These are phyloP conservation scores for Rhagonycha fulva DNA, from an alignment of 2,888 invertebrate genomes.

Conservation along the genomic window DNA sequence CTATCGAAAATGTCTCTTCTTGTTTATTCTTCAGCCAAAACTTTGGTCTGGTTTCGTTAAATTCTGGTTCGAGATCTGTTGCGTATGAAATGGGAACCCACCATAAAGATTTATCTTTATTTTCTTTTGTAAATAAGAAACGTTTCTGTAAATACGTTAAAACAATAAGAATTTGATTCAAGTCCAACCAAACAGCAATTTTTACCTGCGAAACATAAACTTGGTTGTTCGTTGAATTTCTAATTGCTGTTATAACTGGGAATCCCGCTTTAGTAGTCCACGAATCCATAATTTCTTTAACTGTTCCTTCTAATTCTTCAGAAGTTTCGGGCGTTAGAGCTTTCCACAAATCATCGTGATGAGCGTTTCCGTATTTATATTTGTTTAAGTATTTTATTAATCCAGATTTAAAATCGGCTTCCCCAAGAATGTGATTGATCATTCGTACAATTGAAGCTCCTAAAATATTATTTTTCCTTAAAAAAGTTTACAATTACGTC, in stretches of 20 bases:
- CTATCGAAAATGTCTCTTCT: conserved; percentile 43
- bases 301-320: conserved; percentile 53
- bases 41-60: conserved; percentile 52
- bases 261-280: conserved; percentile 73
- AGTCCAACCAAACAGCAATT: neutral
- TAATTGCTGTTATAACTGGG: conserved; percentile 64
- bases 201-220: conserved; percentile 54
- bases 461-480: conserved; percentile 30
- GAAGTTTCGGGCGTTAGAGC: conserved; percentile 59
- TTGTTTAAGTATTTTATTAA: conserved; percentile 58
- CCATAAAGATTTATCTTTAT: conserved; percentile 50
- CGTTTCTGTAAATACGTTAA: conserved; percentile 42
- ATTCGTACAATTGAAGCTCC: conserved; percentile 73
- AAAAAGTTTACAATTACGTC: conserved; percentile 7
- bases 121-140: conserved; percentile 41
- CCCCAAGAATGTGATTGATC: conserved; percentile 72
- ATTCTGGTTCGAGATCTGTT: conserved; percentile 46
- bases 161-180: neutral
- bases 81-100: conserved; percentile 59
- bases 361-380: conserved; percentile 64
- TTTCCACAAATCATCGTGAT: conserved; percentile 71
- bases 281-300: conserved; percentile 67
- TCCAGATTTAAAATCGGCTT: conserved; percentile 60
- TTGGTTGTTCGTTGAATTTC: conserved; percentile 52
- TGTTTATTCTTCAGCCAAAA: conserved; percentile 58